Base-by-base conservation (phyloP, 2,888 invertebrate genomes). In the Tribolium freemani region DNA sequence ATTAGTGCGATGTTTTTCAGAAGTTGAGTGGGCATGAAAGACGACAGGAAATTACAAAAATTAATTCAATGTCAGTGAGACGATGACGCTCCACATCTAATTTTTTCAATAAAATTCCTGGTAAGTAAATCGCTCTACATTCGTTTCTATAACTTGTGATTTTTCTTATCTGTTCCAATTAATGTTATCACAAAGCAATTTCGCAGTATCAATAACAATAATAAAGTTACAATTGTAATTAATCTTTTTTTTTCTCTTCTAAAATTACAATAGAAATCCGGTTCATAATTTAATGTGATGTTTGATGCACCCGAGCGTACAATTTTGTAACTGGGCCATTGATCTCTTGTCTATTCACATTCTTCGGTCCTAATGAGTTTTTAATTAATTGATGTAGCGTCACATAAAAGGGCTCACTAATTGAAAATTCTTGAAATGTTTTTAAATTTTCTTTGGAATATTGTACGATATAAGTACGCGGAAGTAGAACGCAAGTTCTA, bases 401-500 rank as follows among this genome's bases (percentile, higher is more conserved):
- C 26, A 26, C 26, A 26, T 26, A 26, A 26, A 26, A 26, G 26
- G 26, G 26, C 26, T 26, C 26, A 26, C 26, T 26, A 26, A 26
- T 26, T 26, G 26, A 26, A 26, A 26, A 26, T 26, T 26, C 26
- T 5, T 26, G 26, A 26, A 26, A 26, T 3, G 26, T 26, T 26
- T 16, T 26, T 26, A 26, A 26, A 26, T 2, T 3, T 3, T 26
- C 26, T 38, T 38, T 6, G 38, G 8, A 31, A 31, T 31, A 38
- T 38, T 38, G 8, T n/a, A 8, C 11, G 30, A n/a, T n/a, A 16
- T 31, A 56, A 56, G 16, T 48, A 11, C 13, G 45, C 58, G 58
- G 58, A 58, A 58, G 58, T 58, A 11, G 58, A 20, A 58, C 58
- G 45, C 38, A 58, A 58, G 58, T 58, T 58, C 58, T 58, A 58